These are phyloP conservation scores for Petrocephalus microphthalmus DNA, from an alignment of 2,113 vertebrate genomes.

Conservation along the genomic window DNA sequence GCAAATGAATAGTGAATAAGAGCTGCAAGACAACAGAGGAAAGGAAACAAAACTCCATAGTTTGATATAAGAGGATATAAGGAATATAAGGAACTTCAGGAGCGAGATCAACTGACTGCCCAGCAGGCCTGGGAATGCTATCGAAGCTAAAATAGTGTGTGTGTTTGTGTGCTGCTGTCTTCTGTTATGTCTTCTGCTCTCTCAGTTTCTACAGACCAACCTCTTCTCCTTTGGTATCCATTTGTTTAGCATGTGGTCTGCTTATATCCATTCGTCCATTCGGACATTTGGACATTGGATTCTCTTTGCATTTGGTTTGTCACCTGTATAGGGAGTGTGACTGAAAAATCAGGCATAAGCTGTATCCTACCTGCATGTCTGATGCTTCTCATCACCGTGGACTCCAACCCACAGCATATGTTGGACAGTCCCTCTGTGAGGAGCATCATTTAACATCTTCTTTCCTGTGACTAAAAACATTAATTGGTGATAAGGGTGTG, in stretches of 20 bases:
- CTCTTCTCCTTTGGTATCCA: neutral
- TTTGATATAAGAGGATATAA: neutral
- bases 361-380: neutral
- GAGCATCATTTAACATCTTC: neutral
- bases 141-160: neutral
- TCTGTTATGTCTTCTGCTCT: neutral
- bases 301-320: neutral
- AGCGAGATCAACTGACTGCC: neutral
- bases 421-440: neutral
- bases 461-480: neutral
- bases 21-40: neutral
- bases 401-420: neutral
- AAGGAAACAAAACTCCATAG: neutral
- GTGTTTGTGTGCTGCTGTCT: neutral
- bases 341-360: neutral
- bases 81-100: neutral
- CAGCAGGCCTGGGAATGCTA: neutral
- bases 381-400: neutral
- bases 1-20: neutral
- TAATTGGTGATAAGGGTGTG: neutral
- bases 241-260: neutral
- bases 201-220: neutral
- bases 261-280: neutral
- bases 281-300: neutral
- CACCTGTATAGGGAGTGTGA: neutral